Percentiles rank a stretch among this genome's conserved stretches.
These are phyloP conservation scores for Amphipyra tragopoginis DNA, from an alignment of 2,888 invertebrate species.

Conservation along the genomic window DNA sequence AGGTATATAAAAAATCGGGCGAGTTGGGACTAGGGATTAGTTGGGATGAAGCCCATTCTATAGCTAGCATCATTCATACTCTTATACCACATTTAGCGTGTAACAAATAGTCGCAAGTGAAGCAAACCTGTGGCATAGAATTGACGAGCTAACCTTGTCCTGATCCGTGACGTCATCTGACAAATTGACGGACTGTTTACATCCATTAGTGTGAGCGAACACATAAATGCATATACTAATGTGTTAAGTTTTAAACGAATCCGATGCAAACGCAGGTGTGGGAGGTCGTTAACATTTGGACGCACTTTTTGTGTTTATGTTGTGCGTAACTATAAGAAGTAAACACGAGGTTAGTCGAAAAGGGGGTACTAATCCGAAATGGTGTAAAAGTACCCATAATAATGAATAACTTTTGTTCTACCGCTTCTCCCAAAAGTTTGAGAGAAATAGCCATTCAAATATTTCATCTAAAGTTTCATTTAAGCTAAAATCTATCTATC, in stretches of 20 bases:
- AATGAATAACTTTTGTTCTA: no score
- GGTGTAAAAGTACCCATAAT: no score
- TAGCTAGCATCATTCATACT: background rate
- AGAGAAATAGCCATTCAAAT: no score
- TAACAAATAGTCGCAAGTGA: conserved; percentile 5
- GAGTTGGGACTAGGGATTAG: no score
- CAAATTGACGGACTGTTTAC: conserved; percentile 64
- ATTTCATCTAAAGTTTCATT: no score
- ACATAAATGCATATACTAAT: conserved; percentile 34
- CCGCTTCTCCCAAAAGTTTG: no score
- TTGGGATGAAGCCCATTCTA: background rate
- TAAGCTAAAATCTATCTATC: no score
- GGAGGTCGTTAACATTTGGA: conserved; percentile 24
- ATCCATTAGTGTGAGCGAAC: conserved; percentile 47
- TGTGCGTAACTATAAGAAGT: background rate
- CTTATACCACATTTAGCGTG: background rate
- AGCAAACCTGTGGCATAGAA: conserved; percentile 37
- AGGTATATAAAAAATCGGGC: no score
- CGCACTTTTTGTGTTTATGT: conserved; percentile 4
- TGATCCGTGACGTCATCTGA: conserved; percentile 71
- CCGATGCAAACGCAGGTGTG: conserved; percentile 8
- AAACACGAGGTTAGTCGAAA: no score
- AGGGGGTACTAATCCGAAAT: no score
- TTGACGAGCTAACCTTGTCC: conserved; percentile 68
- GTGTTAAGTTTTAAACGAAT: conserved; percentile 21